Evolutionary conservation across 2,888 invertebrate genomes (phyloP).

Genomic region (Tineola bisselliella): DNA sequence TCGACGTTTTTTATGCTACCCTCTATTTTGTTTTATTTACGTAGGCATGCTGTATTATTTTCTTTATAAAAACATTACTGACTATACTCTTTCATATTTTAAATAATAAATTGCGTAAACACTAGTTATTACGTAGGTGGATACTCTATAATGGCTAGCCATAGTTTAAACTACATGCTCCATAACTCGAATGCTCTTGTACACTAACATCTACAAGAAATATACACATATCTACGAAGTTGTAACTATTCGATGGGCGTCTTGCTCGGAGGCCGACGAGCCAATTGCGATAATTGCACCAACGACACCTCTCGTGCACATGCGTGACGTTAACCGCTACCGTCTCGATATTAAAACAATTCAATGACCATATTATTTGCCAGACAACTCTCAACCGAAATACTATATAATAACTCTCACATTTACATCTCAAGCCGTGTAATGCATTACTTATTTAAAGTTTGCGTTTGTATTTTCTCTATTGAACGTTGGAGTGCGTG

Average conservation of each 20-base stretch:
- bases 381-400: conserved; percentile 7
- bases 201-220: neutral
- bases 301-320: conserved; percentile 59
- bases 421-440: neutral
- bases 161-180: conserved; percentile 5
- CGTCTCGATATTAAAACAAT: conserved; percentile 31
- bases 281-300: conserved; percentile 65
- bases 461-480: conserved; percentile 42
- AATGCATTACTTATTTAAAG: conserved; percentile 1
- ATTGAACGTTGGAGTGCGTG: conserved; percentile 38
- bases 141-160: conserved; percentile 4
- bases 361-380: conserved; percentile 23
- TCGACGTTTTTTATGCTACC: neutral
- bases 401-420: neutral
- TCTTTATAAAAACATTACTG: neutral
- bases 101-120: neutral
- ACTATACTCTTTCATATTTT: neutral
- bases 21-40: no score
- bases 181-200: conserved; percentile 10
- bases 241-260: conserved; percentile 28
- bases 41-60: no score
- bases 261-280: conserved; percentile 51
- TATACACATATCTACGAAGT: neutral
- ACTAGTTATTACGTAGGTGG: conserved; percentile 1
- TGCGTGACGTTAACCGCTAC: conserved; percentile 51